phyloP scores from a whole-genome alignment of 2,888 invertebrate genomes.

The Adelphocoris suturalis region DNA sequence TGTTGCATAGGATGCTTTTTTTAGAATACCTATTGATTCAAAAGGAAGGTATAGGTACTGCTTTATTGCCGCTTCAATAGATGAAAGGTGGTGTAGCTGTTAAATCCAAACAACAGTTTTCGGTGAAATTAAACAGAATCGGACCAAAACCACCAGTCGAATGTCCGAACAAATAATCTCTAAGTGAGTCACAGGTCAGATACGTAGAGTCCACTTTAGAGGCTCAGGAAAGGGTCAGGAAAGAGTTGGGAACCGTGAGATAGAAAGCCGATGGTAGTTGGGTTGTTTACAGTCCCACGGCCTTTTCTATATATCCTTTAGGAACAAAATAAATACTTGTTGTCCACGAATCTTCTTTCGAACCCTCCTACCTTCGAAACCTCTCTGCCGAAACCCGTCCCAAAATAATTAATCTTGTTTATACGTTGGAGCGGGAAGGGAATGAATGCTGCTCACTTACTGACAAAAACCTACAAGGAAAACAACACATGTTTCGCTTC shows the following conservation, averaged over 20 bases:
- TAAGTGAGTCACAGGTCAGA: neutral
- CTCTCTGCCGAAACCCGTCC: neutral
- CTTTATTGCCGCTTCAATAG: no score
- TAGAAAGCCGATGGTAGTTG: conserved; percentile 29
- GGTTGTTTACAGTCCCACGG: conserved; percentile 59
- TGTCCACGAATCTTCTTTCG: conserved; percentile 41
- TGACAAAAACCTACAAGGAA: conserved; percentile 46
- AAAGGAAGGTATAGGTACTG: no score
- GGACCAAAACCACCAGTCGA: no score
- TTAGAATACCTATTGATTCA: no score
- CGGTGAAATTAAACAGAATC: no score
- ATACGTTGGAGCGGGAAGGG: neutral
- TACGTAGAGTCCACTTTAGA: neutral
- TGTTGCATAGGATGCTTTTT: no score
- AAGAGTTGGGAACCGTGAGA: conserved; percentile 24
- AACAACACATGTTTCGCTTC: conserved; percentile 42
- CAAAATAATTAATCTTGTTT: conserved; percentile 54
- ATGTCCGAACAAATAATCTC: no score
- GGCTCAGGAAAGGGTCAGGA: neutral
- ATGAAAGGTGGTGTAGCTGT: no score
- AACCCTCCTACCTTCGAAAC: neutral
- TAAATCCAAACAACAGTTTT: no score
- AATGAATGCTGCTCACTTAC: conserved; percentile 48
- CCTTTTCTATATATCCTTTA: conserved; percentile 64
- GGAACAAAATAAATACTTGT: conserved; percentile 65